Percentiles rank a stretch among this genome's conserved stretches.
Evolutionary conservation across 2,797 vertebrate species (phyloP).

Genomic region (Thripadectes ignobilis): DNA sequence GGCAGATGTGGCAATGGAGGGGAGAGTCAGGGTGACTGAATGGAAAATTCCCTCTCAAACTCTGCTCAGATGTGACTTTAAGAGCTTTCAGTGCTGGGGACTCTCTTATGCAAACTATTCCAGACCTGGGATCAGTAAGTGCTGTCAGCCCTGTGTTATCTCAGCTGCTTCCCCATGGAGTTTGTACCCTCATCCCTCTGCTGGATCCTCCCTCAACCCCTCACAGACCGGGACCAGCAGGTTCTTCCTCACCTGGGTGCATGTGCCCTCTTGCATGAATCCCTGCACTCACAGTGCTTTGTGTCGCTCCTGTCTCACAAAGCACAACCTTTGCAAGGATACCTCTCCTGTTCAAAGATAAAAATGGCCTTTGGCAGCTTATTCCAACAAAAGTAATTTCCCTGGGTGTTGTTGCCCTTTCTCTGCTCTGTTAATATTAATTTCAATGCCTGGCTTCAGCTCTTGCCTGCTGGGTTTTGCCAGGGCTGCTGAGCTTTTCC

Average conservation of each 20-base stretch:
- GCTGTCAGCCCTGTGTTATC: not conserved
- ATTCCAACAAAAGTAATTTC: not conserved
- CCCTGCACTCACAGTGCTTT: accelerated
- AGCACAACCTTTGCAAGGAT: not conserved
- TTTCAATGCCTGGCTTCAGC: not conserved
- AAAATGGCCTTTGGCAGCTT: not conserved
- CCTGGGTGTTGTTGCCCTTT: not conserved
- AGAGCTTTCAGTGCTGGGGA: not conserved
- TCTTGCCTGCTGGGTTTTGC: not conserved
- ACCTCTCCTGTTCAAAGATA: accelerated
- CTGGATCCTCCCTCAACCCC: not conserved
- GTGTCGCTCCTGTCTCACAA: accelerated
- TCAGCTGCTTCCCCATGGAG: not conserved
- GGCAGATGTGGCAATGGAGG: not conserved
- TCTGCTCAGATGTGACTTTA: accelerated
- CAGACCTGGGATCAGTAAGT: accelerated
- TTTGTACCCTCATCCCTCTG: not conserved
- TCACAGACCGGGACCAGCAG: accelerated
- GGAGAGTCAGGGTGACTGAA: accelerated
- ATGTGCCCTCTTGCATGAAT: accelerated
- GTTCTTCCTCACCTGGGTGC: too few relatives aligned
- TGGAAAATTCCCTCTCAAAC: not conserved
- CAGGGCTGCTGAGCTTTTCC: not conserved
- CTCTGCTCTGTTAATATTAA: not conserved
- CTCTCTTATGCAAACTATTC: accelerated